A percentile compares a stretch with the other conserved stretches of the same genome.
Conservation (phyloP, 2,113 vertebrate species). For the Campylorhamphus procurvoides region DNA sequence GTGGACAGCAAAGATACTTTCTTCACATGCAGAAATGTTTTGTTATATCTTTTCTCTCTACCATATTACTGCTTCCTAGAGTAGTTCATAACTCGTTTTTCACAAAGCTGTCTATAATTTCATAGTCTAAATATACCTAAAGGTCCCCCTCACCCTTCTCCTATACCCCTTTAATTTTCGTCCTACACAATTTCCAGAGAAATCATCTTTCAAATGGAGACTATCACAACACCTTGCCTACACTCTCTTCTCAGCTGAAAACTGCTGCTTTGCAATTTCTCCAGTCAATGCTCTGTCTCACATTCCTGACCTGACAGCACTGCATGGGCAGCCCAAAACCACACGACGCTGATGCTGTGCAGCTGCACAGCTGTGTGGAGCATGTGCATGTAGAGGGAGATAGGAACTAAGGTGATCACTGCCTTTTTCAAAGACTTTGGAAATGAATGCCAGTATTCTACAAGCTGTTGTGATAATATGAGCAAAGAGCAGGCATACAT, state of each 20-base stretch:
- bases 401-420: neutral
- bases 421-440: neutral
- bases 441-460: neutral
- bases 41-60: neutral
- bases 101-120: neutral
- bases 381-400: fast-evolving
- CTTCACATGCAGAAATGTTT: neutral
- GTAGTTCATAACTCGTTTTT: neutral
- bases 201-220: neutral
- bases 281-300: fast-evolving
- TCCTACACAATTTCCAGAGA: neutral
- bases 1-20: neutral
- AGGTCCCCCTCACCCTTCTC: neutral
- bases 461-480: neutral
- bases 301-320: neutral
- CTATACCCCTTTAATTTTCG: neutral
- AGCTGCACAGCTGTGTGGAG: neutral
- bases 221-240: neutral
- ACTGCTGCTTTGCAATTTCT: neutral
- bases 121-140: neutral
- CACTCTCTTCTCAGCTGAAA: neutral
- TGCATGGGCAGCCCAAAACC: neutral
- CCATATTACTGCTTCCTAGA: neutral
- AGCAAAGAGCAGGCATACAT: neutral
- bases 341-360: fast-evolving